A percentile compares a stretch with the other conserved stretches of the same genome.
Conservation (phyloP, 2,888 invertebrate species). For the Laspeyria flexula region DNA sequence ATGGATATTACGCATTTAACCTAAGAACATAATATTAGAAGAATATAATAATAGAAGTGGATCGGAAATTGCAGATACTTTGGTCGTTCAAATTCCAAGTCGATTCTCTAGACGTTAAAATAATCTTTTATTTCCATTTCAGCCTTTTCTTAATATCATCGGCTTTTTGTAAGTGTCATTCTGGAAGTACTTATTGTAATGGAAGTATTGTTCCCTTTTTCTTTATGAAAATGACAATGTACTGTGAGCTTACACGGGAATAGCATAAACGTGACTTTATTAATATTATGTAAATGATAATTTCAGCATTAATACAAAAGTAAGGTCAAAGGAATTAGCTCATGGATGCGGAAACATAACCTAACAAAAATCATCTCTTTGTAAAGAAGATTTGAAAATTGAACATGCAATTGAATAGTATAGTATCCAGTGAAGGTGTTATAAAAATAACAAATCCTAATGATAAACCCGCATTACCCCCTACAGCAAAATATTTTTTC, state of each 20-base stretch:
- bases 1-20: constrained; percentile 1
- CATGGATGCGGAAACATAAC: too few relatives aligned
- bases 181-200: constrained; percentile 4
- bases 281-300: neutral
- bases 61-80: constrained; percentile 2
- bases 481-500: neutral
- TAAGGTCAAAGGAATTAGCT: too few relatives aligned
- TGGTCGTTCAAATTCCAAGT: constrained; percentile 10
- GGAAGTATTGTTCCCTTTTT: constrained; percentile 1
- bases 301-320: too few relatives aligned
- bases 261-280: neutral
- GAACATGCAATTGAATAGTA: too few relatives aligned
- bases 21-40: neutral
- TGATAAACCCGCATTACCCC: neutral
- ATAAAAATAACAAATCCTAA: neutral
- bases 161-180: neutral
- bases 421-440: too few relatives aligned
- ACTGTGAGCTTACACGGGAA: neutral
- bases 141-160: constrained; percentile 5
- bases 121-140: constrained; percentile 12
- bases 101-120: constrained; percentile 10
- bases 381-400: too few relatives aligned
- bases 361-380: too few relatives aligned
- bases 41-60: neutral
- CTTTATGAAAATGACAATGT: constrained; percentile 2